Evolutionary conservation across 2,113 vertebrate species (phyloP), one percentile per base, ranked within the genome.

Genomic region (Ameiurus melas): DNA sequence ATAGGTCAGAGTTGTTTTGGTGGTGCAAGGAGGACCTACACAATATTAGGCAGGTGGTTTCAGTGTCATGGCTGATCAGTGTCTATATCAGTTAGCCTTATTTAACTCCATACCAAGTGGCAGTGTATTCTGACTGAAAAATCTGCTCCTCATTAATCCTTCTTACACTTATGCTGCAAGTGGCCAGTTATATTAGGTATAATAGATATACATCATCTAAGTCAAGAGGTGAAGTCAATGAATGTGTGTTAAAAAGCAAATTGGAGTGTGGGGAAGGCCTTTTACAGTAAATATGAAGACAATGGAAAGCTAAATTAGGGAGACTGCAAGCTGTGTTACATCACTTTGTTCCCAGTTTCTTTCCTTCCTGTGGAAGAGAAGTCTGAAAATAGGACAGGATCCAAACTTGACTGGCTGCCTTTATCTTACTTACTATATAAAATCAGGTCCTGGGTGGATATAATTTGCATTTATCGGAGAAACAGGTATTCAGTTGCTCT

Each of bases 321-420:
- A 51, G 22, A 22, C 62, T 36, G 20, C 47, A 71, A 39, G n/a
- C 0, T 10, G 9, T 62, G 70, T 60, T 84, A 17, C 25, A 55
- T 73, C 19, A 20, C 33, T 39, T 17, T 86, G 51, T 62, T 57
- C 39, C 27, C 14, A 12, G 62, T n/a, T 47, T 39, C 16, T 75
- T 88, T 88, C 82, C 82, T 87, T 90, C 79, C 86, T 86, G 79
- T 75, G 7, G 20, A 55, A 60, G 7, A 47, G 60, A 83, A 3
- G 60, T 77, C 77, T 83, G 36, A n/a, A 36, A 53, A 25, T 39
- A 78, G 60, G 58, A 43, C 16, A 68, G 5, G 14, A 60, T 73
- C 20, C 66, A 85, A 27, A 14, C 25, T 30, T 43, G 25, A 60
- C 39, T 57, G 55, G 10, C 33, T 43, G 47, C 7, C 47, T 80